phyloP scores from a whole-genome alignment of 2,797 vertebrate species.

The Typhlichthys subterraneus region DNA sequence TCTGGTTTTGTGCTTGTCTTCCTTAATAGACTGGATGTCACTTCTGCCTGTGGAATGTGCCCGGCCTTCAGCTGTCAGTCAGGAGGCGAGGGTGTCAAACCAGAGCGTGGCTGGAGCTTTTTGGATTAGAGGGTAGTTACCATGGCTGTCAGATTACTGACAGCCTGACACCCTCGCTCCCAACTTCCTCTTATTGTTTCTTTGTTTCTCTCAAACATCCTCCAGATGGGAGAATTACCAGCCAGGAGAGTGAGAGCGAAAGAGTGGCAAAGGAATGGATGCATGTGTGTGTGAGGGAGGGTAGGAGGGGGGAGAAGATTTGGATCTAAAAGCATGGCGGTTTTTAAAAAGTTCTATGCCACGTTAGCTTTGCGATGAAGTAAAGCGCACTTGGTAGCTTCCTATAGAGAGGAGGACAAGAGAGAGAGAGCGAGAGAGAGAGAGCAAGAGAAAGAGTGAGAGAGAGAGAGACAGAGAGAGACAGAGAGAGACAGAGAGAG shows the following conservation, averaged over 20 bases:
- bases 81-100: slow-evolving; percentile 93
- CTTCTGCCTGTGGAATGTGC: slow-evolving; percentile 97
- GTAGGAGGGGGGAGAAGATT: slow-evolving; percentile 3
- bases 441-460: slow-evolving; percentile 50
- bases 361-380: slow-evolving; percentile 81
- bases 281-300: slow-evolving; percentile 4
- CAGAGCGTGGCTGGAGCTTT: slow-evolving; percentile 95
- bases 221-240: slow-evolving; percentile 83
- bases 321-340: slow-evolving; percentile 63
- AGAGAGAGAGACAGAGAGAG: slow-evolving; percentile 51
- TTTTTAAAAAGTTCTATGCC: slow-evolving; percentile 77
- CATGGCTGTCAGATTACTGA: slow-evolving; percentile 99
- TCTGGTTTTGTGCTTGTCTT: slow-evolving; percentile 99
- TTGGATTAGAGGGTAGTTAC: slow-evolving; percentile 99
- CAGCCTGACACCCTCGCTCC: slow-evolving; percentile 97
- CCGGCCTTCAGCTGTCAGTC: slow-evolving; percentile 99
- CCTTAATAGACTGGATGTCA: slow-evolving; percentile 99
- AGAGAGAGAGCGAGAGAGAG: slow-evolving; percentile 51
- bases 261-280: slow-evolving; percentile 14
- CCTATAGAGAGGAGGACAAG: slow-evolving; percentile 53
- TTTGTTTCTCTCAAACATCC: slow-evolving; percentile 87
- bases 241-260: slow-evolving; percentile 59
- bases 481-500: slow-evolving; percentile 46
- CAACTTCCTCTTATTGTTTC: slow-evolving; percentile 98
- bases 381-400: slow-evolving; percentile 66